Evolutionary conservation across 1,140 invertebrate genomes (phyloP).

Genomic region (Chymomyza costata): DNA sequence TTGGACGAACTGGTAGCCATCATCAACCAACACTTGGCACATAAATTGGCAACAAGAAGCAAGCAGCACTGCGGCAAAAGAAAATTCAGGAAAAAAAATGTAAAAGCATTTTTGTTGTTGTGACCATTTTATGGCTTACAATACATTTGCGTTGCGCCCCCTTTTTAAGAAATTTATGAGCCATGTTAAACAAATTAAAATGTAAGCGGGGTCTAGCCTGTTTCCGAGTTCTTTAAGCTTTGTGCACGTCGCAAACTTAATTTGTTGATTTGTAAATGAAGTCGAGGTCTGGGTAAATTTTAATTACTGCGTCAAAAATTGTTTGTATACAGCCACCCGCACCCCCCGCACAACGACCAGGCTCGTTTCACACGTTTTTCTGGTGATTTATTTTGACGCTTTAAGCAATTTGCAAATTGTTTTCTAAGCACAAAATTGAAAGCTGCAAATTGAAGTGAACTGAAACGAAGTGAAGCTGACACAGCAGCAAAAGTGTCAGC

Average conservation of each 20-base stretch:
- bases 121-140: constrained; percentile 42
- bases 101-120: too few species aligned
- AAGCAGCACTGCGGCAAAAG: constrained; percentile 30
- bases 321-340: constrained; percentile 17
- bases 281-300: too few species aligned
- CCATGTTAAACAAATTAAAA: constrained; percentile 53
- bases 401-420: constrained; percentile 70
- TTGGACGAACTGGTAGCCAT: constrained; percentile 29
- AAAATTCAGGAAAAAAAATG: too few species aligned
- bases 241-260: neutral
- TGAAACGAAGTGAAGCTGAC: neutral
- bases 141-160: constrained; percentile 29
- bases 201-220: constrained; percentile 1
- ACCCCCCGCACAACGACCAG: too few species aligned
- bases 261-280: constrained; percentile 64
- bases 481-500: constrained; percentile 54
- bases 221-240: constrained; percentile 20
- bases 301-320: constrained; percentile 64
- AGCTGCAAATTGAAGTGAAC: too few species aligned
- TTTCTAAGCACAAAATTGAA: constrained; percentile 54
- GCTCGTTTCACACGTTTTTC: too few species aligned
- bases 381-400: constrained; percentile 32
- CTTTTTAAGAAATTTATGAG: constrained; percentile 49
- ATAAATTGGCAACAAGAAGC: constrained; percentile 55
- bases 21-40: constrained; percentile 30